These are phyloP conservation scores for Garra rufa DNA, from an alignment of 2,113 vertebrate genomes.

Conservation along the genomic window DNA sequence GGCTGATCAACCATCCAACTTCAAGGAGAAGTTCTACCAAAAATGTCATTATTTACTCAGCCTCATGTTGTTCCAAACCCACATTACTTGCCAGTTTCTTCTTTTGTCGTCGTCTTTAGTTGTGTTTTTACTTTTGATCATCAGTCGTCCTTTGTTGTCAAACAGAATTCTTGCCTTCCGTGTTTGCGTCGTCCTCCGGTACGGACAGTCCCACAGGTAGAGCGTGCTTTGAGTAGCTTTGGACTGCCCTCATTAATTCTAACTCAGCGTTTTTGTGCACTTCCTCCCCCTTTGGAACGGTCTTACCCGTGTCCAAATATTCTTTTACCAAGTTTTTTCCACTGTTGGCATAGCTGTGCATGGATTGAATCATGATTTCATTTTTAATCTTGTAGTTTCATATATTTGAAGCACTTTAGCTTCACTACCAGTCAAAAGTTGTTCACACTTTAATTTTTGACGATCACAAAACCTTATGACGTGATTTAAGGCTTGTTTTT, in stretches of 20 bases:
- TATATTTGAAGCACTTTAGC: not conserved
- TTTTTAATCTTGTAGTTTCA: not conserved
- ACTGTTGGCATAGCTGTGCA: not conserved
- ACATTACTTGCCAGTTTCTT: slow-evolving; percentile 3
- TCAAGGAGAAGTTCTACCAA: not conserved
- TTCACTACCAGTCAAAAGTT: not conserved
- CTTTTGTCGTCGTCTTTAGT: slow-evolving; percentile 8
- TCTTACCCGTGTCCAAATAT: not conserved
- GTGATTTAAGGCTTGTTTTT: not conserved
- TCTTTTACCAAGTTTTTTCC: not conserved
- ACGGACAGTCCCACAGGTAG: slow-evolving; percentile 55
- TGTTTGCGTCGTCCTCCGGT: slow-evolving; percentile 43
- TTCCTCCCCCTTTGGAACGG: not conserved
- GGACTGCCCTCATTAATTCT: slow-evolving; percentile 20
- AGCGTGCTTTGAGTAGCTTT: slow-evolving; percentile 48
- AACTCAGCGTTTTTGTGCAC: slow-evolving; percentile 20
- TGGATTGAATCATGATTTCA: not conserved
- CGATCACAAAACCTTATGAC: not conserved
- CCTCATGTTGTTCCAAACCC: not conserved
- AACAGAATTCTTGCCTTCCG: slow-evolving; percentile 44
- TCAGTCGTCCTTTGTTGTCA: slow-evolving; percentile 32
- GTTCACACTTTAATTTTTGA: not conserved
- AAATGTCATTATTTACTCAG: not conserved
- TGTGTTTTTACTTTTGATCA: slow-evolving; percentile 28
- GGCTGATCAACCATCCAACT: not conserved